These are phyloP conservation scores for Emmelina monodactyla DNA, from an alignment of 2,888 invertebrate genomes.

Conservation along the genomic window DNA sequence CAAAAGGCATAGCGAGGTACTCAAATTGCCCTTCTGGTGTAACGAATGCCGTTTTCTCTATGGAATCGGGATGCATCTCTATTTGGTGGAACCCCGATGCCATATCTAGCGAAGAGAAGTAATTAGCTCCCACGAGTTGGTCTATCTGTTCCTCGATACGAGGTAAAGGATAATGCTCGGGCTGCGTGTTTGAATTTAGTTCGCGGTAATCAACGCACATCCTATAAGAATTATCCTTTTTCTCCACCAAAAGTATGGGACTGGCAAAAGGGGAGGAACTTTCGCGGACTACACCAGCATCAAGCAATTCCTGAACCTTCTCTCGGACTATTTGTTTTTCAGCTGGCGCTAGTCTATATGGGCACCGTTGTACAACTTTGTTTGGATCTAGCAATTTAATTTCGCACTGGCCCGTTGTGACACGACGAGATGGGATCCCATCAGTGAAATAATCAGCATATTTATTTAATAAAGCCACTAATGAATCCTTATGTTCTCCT, in stretches of 20 bases:
- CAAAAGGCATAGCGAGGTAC: conserved; percentile 24
- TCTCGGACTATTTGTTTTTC: conserved; percentile 4
- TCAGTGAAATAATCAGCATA: no score
- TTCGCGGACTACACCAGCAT: conserved; percentile 21
- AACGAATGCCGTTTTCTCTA: conserved; percentile 20
- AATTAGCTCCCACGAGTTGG: conserved; percentile 12
- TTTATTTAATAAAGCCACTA: no score
- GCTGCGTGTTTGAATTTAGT: conserved; percentile 3
- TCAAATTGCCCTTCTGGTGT: conserved; percentile 20
- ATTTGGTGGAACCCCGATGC: conserved; percentile 29
- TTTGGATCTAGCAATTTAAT: conserved; percentile 22
- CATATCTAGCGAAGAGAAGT: conserved; percentile 26
- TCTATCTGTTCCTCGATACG: conserved; percentile 27
- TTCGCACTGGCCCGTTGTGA: no score
- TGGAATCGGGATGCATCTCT: conserved; percentile 13
- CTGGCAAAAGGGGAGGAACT: conserved; percentile 21
- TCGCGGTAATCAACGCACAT: conserved; percentile 3
- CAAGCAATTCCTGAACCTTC: conserved; percentile 7
- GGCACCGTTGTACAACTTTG: conserved; percentile 17
- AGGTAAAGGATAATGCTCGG: conserved; percentile 14
- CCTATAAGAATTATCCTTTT: conserved; percentile 1
- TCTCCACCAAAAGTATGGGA: conserved; percentile 4
- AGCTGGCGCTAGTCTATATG: conserved; percentile 15
- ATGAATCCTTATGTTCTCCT: no score
- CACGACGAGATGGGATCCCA: no score